These are phyloP conservation scores for Rana temporaria DNA, from an alignment of 2,113 vertebrate genomes.

Conservation along the genomic window DNA sequence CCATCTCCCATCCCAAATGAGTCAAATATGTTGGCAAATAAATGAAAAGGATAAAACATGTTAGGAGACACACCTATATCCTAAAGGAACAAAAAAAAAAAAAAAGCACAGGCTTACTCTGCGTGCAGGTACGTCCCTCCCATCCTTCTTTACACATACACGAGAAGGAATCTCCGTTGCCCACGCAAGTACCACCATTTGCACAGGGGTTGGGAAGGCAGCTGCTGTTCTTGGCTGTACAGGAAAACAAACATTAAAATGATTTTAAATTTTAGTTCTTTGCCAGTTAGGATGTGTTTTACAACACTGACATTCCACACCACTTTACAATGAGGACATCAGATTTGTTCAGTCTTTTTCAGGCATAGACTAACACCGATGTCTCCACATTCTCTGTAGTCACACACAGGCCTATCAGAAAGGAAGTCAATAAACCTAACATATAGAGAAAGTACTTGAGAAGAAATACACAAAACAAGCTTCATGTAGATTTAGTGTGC, in stretches of 20 bases:
- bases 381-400: no score
- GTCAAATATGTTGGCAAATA: conserved; percentile 64
- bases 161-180: conserved; percentile 85
- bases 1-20: conserved; percentile 65
- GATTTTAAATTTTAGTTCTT: neutral
- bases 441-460: no score
- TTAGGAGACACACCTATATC: conserved; percentile 62
- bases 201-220: conserved; percentile 89
- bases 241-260: neutral
- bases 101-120: conserved; percentile 78
- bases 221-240: conserved; percentile 87
- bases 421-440: no score
- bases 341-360: no score
- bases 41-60: conserved; percentile 58
- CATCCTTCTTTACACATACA: conserved; percentile 97
- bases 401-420: no score
- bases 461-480: no score
- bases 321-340: no score
- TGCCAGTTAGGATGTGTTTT: no score
- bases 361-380: no score
- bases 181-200: conserved; percentile 94
- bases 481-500: no score
- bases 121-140: conserved; percentile 88
- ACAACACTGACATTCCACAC: no score
- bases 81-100: conserved; percentile 40